These are phyloP conservation scores for Hippopotamus amphibius DNA, from an alignment of 2,113 vertebrate genomes.

Conservation along the genomic window DNA sequence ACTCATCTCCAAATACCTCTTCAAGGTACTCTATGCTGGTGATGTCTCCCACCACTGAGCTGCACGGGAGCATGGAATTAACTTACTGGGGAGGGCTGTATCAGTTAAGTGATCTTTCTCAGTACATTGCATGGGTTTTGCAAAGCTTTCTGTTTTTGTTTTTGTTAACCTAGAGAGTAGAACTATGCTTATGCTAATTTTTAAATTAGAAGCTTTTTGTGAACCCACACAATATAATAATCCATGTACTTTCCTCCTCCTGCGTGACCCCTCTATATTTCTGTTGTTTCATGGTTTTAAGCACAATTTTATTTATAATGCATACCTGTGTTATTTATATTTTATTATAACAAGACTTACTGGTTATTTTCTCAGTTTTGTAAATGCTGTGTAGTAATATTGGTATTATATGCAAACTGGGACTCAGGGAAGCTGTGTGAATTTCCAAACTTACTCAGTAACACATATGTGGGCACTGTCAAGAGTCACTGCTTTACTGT, in stretches of 20 bases:
- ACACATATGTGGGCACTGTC: neutral
- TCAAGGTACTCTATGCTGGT: slow-evolving; percentile 71
- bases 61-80: slow-evolving; percentile 56
- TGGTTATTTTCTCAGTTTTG: slow-evolving; percentile 12
- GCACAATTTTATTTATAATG: neutral
- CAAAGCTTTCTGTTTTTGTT: slow-evolving; percentile 43
- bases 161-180: slow-evolving; percentile 46
- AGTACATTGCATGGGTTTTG: slow-evolving; percentile 66
- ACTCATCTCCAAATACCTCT: slow-evolving; percentile 73
- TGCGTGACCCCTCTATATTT: neutral
- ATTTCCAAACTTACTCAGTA: neutral
- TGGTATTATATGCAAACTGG: neutral
- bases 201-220: slow-evolving; percentile 44
- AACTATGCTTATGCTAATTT: neutral
- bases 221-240: slow-evolving; percentile 16
- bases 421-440: neutral
- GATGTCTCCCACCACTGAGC: slow-evolving; percentile 68
- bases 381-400: neutral
- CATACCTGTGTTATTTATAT: slow-evolving; percentile 8
- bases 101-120: slow-evolving; percentile 71
- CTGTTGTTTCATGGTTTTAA: slow-evolving; percentile 17
- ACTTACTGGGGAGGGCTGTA: slow-evolving; percentile 68
- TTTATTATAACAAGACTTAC: slow-evolving; percentile 45
- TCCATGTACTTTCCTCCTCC: neutral
- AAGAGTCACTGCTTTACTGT: neutral